Evolutionary conservation across 2,888 invertebrate genomes (phyloP).

Genomic region (Ormyrus labotus): DNA sequence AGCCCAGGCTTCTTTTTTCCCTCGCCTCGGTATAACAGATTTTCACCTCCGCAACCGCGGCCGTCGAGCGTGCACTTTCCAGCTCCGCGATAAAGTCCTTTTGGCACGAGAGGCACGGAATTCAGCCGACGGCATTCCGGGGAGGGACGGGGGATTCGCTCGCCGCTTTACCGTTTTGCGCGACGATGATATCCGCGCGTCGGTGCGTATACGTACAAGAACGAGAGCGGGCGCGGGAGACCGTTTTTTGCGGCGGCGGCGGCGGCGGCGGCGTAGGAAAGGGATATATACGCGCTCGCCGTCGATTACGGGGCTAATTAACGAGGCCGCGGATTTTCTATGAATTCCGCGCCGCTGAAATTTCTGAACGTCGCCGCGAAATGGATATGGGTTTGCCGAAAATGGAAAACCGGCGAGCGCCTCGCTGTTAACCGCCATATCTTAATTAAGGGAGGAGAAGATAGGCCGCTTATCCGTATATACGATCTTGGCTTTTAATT

Average conservation of each 20-base stretch:
- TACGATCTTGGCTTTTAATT: too few species aligned
- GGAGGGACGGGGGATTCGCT: background rate
- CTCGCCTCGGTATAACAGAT: background rate
- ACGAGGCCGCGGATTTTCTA: slow-evolving; percentile 47
- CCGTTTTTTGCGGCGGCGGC: too few species aligned
- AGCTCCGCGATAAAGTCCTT: background rate
- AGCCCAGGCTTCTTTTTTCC: background rate
- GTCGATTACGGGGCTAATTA: slow-evolving; percentile 54
- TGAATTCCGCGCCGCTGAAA: slow-evolving; percentile 33
- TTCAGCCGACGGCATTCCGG: too few species aligned
- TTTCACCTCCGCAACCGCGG: too few species aligned
- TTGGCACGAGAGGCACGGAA: background rate
- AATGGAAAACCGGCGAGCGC: too few species aligned
- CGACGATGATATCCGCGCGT: too few species aligned
- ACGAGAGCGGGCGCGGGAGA: too few species aligned
- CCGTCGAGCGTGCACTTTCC: background rate
- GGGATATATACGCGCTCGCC: background rate
- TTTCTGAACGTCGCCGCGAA: slow-evolving; percentile 9
- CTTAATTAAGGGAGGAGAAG: too few species aligned
- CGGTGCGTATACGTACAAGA: too few species aligned
- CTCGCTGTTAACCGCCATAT: too few species aligned
- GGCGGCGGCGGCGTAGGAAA: too few species aligned
- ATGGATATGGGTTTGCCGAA: background rate
- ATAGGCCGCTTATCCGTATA: too few species aligned
- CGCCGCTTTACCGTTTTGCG: background rate